Conservation (phyloP, 2,797 vertebrate species). For the Notoglanidium macrostoma region DNA sequence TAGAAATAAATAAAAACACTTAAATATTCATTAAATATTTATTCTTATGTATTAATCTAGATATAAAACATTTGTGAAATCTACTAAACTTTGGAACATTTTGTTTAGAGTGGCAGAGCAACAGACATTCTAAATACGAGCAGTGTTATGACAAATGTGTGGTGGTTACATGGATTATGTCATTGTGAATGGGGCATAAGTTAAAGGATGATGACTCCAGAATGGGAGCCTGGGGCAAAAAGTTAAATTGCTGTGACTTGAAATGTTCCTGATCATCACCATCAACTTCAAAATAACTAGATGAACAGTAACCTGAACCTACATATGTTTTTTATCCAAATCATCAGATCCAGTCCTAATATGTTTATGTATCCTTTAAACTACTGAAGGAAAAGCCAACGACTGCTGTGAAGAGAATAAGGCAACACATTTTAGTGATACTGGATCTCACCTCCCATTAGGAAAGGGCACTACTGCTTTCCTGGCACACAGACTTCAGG, state of each 20-base stretch:
- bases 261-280: conserved; percentile 18
- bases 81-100: neutral
- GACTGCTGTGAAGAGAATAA: conserved; percentile 23
- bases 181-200: conserved; percentile 7
- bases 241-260: neutral
- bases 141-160: conserved; percentile 3
- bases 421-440: conserved; percentile 31
- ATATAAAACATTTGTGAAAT: neutral
- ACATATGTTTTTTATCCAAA: neutral
- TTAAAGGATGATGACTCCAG: conserved; percentile 3
- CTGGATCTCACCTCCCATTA: conserved; percentile 28
- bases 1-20: neutral
- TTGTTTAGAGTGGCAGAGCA: neutral
- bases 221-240: conserved; percentile 2
- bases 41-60: neutral
- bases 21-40: neutral
- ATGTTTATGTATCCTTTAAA: conserved; percentile 26
- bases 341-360: neutral
- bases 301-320: conserved; percentile 2
- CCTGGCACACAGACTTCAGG: conserved; percentile 10
- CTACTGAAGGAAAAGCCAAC: conserved; percentile 13
- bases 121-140: neutral
- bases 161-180: conserved; percentile 4
- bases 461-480: conserved; percentile 37
- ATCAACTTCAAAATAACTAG: conserved; percentile 4